Conservation (phyloP, 1,140 invertebrate species). For the Drosophila simulans region DNA sequence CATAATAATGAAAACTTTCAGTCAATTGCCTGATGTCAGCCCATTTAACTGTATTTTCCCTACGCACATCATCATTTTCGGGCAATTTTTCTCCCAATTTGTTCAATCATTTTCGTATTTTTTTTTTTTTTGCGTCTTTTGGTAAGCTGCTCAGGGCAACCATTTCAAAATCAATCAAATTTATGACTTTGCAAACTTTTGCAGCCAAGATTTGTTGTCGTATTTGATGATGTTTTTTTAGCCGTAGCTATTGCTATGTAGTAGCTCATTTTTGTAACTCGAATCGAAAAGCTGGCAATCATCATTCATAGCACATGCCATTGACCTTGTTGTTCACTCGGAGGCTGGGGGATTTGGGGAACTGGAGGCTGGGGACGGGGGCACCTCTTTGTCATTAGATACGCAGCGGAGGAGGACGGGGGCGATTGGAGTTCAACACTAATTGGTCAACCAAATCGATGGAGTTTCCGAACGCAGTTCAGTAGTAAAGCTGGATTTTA, state of each 20-base stretch:
- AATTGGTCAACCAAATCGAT: slow-evolving; percentile 29
- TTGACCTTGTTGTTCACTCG: slow-evolving; percentile 52
- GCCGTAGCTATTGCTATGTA: slow-evolving; percentile 25
- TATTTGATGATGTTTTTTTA: slow-evolving; percentile 25
- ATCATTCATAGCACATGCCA: slow-evolving; percentile 57
- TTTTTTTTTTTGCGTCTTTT: slow-evolving; percentile 7
- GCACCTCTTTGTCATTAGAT: slow-evolving; percentile 50
- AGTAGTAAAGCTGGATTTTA: slow-evolving; percentile 22
- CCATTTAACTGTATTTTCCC: slow-evolving; percentile 56
- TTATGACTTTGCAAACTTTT: slow-evolving; percentile 62
- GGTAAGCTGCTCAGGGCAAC: slow-evolving; percentile 51
- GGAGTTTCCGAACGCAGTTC: slow-evolving; percentile 18
- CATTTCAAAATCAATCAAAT: slow-evolving; percentile 64
- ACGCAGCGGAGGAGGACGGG: slow-evolving; percentile 4
- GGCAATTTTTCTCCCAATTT: slow-evolving; percentile 36
- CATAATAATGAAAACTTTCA: slow-evolving; percentile 51
- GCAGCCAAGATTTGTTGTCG: slow-evolving; percentile 44
- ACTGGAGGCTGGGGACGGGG: slow-evolving; percentile 7
- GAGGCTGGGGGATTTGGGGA: slow-evolving; percentile 34
- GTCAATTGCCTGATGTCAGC: slow-evolving; percentile 38
- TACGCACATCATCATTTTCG: slow-evolving; percentile 57
- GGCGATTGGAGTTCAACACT: slow-evolving; percentile 11
- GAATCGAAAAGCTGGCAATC: slow-evolving; percentile 56
- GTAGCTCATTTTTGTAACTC: slow-evolving; percentile 44
- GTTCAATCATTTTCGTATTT: slow-evolving; percentile 16